Conservation (phyloP, 2,797 vertebrate genomes). For the Pachyuromys duprasi region DNA sequence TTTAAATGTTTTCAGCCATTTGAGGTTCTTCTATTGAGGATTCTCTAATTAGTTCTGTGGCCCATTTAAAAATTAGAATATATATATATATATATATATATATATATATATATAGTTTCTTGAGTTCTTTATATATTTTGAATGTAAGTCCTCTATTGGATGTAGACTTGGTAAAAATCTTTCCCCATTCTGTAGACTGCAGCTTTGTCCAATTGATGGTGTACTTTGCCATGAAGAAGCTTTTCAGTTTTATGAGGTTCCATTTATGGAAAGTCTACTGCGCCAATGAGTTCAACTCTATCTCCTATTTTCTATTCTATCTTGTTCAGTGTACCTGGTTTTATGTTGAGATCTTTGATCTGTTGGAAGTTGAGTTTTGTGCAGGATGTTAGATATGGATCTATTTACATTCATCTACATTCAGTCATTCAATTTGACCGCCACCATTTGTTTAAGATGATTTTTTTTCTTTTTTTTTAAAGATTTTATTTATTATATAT, state of each 20-base stretch:
- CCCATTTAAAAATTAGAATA: neutral
- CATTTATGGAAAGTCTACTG: neutral
- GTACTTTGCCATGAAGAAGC: neutral
- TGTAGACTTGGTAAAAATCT: neutral
- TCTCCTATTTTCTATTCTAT: neutral
- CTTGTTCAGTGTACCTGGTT: neutral
- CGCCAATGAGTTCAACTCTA: neutral
- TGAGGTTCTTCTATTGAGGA: neutral
- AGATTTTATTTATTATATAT: no score
- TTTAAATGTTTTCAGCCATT: neutral
- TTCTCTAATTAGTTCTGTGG: neutral
- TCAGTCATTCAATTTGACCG: neutral
- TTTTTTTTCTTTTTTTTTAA: neutral
- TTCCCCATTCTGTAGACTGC: neutral
- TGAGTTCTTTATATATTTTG: neutral
- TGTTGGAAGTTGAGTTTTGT: neutral
- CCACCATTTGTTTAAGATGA: neutral
- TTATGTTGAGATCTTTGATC: neutral
- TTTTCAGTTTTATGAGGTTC: neutral
- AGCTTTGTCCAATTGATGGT: neutral
- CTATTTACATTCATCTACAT: neutral
- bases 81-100: neutral
- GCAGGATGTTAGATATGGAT: neutral
- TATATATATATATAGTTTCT: neutral
- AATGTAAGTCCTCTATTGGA: neutral